A percentile compares a stretch with the other conserved stretches of the same genome.
Evolutionary conservation across 2,797 vertebrate species (phyloP).

Genomic region (Cichlasoma orientale): DNA sequence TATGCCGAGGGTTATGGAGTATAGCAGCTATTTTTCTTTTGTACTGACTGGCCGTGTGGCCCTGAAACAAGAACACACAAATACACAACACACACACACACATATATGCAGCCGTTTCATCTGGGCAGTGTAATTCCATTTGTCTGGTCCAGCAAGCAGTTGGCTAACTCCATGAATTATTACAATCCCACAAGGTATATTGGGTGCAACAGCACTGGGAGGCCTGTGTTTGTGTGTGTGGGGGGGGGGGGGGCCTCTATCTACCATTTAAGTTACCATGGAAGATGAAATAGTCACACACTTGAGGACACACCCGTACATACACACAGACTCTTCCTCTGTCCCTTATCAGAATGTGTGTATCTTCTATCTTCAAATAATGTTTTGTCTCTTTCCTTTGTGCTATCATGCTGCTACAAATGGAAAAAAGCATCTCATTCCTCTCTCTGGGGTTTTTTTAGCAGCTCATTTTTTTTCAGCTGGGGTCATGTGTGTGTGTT

Average conservation of each 20-base stretch:
- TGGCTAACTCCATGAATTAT: constrained; percentile 91
- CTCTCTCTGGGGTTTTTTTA: constrained; percentile 81
- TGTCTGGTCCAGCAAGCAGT: constrained; percentile 84
- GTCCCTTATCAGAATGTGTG: constrained; percentile 77
- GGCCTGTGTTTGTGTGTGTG: constrained; percentile 61
- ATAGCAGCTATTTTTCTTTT: constrained; percentile 61
- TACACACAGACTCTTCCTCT: constrained; percentile 37
- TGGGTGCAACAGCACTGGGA: constrained; percentile 68
- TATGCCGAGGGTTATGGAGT: constrained; percentile 52
- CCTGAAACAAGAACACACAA: constrained; percentile 54
- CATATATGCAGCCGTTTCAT: constrained; percentile 74
- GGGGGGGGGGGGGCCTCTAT: constrained; percentile 65
- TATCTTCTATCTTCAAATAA: constrained; percentile 86
- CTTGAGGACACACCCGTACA: constrained; percentile 40
- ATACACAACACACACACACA: constrained; percentile 37
- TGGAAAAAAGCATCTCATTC: constrained; percentile 85
- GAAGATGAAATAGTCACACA: constrained; percentile 70
- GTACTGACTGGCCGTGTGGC: constrained; percentile 53
- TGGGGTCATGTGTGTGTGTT: constrained; percentile 31
- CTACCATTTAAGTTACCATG: constrained; percentile 72
- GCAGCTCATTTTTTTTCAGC: constrained; percentile 76
- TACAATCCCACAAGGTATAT: constrained; percentile 85
- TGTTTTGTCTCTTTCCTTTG: constrained; percentile 85
- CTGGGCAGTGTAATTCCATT: constrained; percentile 79
- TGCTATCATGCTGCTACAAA: constrained; percentile 83